Conservation (phyloP, 2,888 invertebrate species). For the Nycteola revayana region DNA sequence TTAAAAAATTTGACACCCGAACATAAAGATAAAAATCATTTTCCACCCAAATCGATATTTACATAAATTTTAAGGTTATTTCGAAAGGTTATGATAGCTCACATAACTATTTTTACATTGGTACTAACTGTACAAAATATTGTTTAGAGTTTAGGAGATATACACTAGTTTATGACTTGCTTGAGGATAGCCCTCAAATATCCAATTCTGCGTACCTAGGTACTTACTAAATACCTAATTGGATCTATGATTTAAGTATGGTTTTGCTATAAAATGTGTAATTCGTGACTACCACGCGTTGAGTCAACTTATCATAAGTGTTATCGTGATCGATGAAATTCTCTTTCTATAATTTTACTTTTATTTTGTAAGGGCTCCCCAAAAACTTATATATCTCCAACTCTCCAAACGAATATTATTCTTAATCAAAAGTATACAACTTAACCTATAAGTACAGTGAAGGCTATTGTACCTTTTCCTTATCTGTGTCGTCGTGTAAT, state of each 20-base stretch:
- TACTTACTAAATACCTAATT: too few relatives aligned
- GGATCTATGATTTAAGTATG: too few relatives aligned
- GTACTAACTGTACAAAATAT: conserved; percentile 25
- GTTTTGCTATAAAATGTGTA: too few relatives aligned
- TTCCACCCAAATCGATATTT: conserved; percentile 6
- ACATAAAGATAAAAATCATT: neutral
- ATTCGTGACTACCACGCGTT: too few relatives aligned
- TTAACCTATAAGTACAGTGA: conserved; percentile 23
- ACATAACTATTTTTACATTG: conserved; percentile 29
- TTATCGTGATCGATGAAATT: too few relatives aligned
- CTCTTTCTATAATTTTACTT: conserved; percentile 25
- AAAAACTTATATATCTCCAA: conserved; percentile 17
- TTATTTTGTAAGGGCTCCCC: conserved; percentile 22
- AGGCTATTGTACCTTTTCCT: conserved; percentile 66
- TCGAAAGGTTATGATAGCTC: conserved; percentile 35
- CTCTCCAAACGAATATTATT: conserved; percentile 22
- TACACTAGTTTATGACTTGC: neutral
- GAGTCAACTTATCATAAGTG: too few relatives aligned
- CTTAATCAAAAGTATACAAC: conserved; percentile 25
- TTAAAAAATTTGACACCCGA: too few relatives aligned
- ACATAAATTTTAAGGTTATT: conserved; percentile 10
- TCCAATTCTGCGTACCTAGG: too few relatives aligned
- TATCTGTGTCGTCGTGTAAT: conserved; percentile 42
- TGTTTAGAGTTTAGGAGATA: conserved; percentile 11
- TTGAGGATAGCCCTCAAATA: too few relatives aligned